A percentile compares a stretch with the other conserved stretches of the same genome.
Conservation (phyloP, 2,113 vertebrate genomes). For the Passerina amoena region DNA sequence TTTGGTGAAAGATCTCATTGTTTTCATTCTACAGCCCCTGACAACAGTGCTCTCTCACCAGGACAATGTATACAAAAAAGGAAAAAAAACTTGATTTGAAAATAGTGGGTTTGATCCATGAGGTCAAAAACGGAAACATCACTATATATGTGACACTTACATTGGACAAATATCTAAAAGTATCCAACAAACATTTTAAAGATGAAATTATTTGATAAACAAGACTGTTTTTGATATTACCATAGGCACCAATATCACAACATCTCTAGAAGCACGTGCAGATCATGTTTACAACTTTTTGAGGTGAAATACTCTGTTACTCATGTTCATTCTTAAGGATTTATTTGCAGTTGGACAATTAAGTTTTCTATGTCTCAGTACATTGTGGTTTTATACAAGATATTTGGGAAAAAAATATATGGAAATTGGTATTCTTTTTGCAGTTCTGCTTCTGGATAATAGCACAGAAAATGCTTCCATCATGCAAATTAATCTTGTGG, state of each 20-base stretch:
- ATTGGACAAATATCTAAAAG: not conserved
- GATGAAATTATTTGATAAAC: not conserved
- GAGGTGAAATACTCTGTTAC: not conserved
- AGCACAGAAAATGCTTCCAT: not conserved
- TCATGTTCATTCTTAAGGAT: not conserved
- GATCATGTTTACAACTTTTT: not conserved
- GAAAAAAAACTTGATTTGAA: not conserved
- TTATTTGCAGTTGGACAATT: not conserved
- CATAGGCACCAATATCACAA: not conserved
- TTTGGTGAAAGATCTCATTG: not conserved
- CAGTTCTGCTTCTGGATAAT: not conserved
- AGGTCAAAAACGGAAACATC: not conserved
- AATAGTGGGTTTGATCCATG: not conserved
- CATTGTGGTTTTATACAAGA: not conserved
- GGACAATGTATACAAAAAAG: not conserved
- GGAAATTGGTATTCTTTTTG: not conserved
- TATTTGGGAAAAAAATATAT: not conserved
- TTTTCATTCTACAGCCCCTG: not conserved
- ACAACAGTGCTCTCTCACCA: not conserved
- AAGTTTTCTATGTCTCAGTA: not conserved
- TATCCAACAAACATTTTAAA: not conserved
- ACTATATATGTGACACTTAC: not conserved
- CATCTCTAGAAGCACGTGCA: not conserved
- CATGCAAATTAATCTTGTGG: not conserved
- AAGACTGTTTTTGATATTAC: not conserved